Conservation (phyloP, 2,113 vertebrate species). For the Thomomys bottae region DNA sequence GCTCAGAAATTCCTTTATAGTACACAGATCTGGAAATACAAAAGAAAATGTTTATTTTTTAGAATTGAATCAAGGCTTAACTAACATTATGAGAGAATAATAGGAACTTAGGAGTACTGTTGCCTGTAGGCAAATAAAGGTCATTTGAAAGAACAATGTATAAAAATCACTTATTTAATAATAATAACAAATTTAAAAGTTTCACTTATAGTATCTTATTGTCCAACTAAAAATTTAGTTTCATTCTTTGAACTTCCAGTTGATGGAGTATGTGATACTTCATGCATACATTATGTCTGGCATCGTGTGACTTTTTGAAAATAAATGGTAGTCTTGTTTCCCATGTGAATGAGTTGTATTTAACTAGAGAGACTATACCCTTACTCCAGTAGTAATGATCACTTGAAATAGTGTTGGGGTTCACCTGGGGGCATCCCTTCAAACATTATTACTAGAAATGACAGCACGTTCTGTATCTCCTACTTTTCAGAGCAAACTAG, state of each 20-base stretch:
- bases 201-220: slow-evolving; percentile 61
- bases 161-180: slow-evolving; percentile 68
- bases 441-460: neutral
- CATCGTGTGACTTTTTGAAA: slow-evolving; percentile 8
- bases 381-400: neutral
- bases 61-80: slow-evolving; percentile 42
- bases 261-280: neutral
- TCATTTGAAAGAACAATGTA: slow-evolving; percentile 46
- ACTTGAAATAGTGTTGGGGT: slow-evolving; percentile 28
- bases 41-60: slow-evolving; percentile 48
- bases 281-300: neutral
- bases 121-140: slow-evolving; percentile 49
- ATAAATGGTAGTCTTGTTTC: neutral
- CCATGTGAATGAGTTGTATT: neutral
- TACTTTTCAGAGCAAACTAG: slow-evolving; percentile 38
- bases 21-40: slow-evolving; percentile 4
- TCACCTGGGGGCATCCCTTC: neutral
- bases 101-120: neutral
- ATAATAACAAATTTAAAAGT: slow-evolving; percentile 51
- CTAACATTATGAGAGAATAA: slow-evolving; percentile 9
- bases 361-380: neutral
- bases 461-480: slow-evolving; percentile 32
- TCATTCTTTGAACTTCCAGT: neutral
- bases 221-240: slow-evolving; percentile 53
- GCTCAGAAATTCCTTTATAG: slow-evolving; percentile 26